Percentiles rank a stretch among this genome's conserved stretches.
Conservation (phyloP, 2,797 vertebrate genomes). For the Acanthurus leucopareius region DNA sequence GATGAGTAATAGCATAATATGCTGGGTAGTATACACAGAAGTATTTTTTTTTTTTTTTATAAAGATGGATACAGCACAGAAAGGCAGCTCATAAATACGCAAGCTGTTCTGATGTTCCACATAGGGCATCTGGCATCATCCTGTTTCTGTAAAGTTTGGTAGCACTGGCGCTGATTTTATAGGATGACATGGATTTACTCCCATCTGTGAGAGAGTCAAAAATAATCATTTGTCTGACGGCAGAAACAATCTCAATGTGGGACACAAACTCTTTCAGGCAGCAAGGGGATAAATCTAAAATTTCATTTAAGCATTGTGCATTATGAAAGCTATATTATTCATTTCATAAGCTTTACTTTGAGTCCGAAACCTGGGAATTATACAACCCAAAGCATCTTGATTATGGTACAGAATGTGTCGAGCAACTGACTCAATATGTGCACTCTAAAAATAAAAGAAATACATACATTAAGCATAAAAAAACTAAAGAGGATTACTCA, state of each 20-base stretch:
- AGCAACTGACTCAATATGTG: not conserved
- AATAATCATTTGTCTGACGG: conserved; percentile 53
- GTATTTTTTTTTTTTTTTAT: conserved; percentile 18
- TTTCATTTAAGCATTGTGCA: conserved; percentile 8
- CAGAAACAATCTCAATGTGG: conserved; percentile 25
- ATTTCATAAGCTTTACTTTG: not conserved
- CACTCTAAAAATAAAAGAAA: conserved; percentile 3
- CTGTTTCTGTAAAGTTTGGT: conserved; percentile 52
- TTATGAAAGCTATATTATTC: not conserved
- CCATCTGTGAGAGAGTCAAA: conserved; percentile 64
- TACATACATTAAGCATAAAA: not conserved
- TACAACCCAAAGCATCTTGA: not conserved
- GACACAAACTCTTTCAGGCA: conserved; percentile 24
- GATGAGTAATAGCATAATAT: conserved; percentile 60
- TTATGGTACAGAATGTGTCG: conserved; percentile 1
- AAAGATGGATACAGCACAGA: conserved; percentile 44
- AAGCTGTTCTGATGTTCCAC: conserved; percentile 49
- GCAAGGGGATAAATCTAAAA: conserved; percentile 11
- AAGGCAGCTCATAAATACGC: conserved; percentile 30
- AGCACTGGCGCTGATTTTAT: conserved; percentile 42
- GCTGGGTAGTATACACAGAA: conserved; percentile 32
- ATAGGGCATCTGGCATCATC: conserved; percentile 56
- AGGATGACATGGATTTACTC: conserved; percentile 62
- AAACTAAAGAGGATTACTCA: conserved; percentile 35
- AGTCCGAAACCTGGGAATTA: not conserved